Percentiles rank a stretch among this genome's conserved stretches.
Evolutionary conservation across 1,140 invertebrate species (phyloP).

Genomic region (Euwallacea similis): DNA sequence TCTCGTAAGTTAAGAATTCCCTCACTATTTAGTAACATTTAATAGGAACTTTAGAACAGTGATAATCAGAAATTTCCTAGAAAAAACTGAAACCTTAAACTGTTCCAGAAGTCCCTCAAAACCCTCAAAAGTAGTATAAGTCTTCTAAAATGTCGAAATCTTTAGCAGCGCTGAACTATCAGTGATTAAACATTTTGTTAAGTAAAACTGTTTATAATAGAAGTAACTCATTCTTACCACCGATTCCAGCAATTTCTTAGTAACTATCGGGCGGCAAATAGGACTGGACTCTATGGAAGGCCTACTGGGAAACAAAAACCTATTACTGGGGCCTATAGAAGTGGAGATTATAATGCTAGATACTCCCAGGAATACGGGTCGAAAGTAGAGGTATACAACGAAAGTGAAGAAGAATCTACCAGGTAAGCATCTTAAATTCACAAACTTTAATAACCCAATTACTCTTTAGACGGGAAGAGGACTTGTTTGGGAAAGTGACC

Average conservation of each 20-base stretch:
- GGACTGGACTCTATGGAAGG: slow-evolving; percentile 42
- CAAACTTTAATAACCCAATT: neutral
- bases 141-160: too few relatives aligned
- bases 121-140: too few relatives aligned
- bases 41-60: too few relatives aligned
- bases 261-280: slow-evolving; percentile 38
- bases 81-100: too few relatives aligned
- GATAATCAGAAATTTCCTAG: too few relatives aligned
- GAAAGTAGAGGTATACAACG: neutral
- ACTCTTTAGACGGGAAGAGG: neutral
- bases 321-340: slow-evolving; percentile 24
- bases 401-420: slow-evolving; percentile 10
- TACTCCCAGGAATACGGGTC: neutral
- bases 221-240: too few relatives aligned
- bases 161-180: too few relatives aligned
- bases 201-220: too few relatives aligned
- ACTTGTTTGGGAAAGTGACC: neutral
- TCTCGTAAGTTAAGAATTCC: too few relatives aligned
- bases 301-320: slow-evolving; percentile 11
- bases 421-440: neutral
- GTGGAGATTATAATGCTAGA: slow-evolving; percentile 8
- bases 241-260: slow-evolving; percentile 43
- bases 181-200: too few relatives aligned
- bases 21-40: too few relatives aligned
- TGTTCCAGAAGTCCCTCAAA: too few relatives aligned